phyloP scores from a whole-genome alignment of 2,797 vertebrate genomes.

The Tympanoctomys barrerae region DNA sequence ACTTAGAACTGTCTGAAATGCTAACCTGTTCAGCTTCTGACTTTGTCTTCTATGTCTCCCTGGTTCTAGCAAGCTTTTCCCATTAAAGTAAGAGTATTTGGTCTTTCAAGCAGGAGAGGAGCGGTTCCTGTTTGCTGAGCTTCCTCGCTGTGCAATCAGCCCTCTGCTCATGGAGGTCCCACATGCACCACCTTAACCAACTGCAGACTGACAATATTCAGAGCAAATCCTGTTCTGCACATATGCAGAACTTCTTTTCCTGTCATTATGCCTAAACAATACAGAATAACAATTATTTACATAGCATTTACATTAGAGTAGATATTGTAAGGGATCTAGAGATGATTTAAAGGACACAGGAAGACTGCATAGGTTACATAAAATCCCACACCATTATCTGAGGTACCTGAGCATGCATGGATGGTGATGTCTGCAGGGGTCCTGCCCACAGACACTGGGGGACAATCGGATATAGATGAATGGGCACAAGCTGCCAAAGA shows the following conservation, averaged over 20 bases:
- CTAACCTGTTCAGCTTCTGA: conserved; percentile 68
- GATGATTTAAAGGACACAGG: not conserved
- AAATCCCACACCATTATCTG: not conserved
- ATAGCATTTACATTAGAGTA: not conserved
- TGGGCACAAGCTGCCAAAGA: not conserved
- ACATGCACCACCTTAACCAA: not conserved
- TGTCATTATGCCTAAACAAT: not conserved
- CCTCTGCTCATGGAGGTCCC: not conserved
- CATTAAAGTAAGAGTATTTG: conserved; percentile 28
- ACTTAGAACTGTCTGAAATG: conserved; percentile 59
- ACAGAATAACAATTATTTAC: not conserved
- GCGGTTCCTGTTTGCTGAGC: not conserved
- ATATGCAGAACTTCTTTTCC: not conserved
- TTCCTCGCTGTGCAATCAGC: not conserved
- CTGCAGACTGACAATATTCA: not conserved
- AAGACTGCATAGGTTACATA: not conserved
- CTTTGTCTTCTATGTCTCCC: conserved; percentile 57
- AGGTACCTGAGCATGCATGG: not conserved
- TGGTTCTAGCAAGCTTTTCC: conserved; percentile 46
- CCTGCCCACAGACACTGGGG: not conserved
- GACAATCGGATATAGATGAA: not conserved
- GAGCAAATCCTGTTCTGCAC: not conserved
- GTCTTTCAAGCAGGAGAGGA: conserved; percentile 16
- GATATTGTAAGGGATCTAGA: not conserved
- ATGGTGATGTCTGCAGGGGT: not conserved